A percentile compares a stretch with the other conserved stretches of the same genome.
These are phyloP conservation scores for Chelonus insularis DNA, from an alignment of 1,140 invertebrate genomes.

Conservation along the genomic window DNA sequence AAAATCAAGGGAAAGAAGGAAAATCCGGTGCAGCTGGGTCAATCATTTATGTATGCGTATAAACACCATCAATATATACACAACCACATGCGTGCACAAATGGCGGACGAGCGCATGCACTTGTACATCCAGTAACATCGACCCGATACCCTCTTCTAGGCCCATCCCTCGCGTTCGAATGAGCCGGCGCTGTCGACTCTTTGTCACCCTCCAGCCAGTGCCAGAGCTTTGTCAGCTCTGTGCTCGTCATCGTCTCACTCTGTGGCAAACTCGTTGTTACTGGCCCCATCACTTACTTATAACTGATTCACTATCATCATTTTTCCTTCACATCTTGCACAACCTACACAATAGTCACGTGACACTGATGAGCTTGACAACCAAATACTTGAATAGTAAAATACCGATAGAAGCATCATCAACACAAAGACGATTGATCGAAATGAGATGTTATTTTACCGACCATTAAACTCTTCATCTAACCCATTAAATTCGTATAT, in stretches of 20 bases:
- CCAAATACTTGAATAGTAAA: too few relatives aligned
- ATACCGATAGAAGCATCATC: too few relatives aligned
- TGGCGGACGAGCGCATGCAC: slow-evolving; percentile 14
- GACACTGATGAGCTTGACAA: too few relatives aligned
- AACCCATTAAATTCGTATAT: too few relatives aligned
- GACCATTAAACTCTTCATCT: too few relatives aligned
- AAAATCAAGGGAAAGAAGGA: too few relatives aligned
- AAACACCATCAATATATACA: not conserved
- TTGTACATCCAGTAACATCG: slow-evolving; percentile 20
- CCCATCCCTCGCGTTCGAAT: not conserved
- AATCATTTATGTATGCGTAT: too few relatives aligned
- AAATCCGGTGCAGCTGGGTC: too few relatives aligned
- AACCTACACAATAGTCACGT: too few relatives aligned
- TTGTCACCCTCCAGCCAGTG: slow-evolving; percentile 12
- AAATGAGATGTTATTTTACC: too few relatives aligned
- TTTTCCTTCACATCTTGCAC: too few relatives aligned
- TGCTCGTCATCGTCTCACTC: not conserved
- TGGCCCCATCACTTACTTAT: not conserved
- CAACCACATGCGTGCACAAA: not conserved
- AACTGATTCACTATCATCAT: not conserved
- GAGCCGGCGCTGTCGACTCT: slow-evolving; percentile 19
- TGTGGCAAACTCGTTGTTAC: not conserved
- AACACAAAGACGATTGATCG: too few relatives aligned
- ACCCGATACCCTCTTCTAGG: slow-evolving; percentile 11
- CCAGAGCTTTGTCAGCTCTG: slow-evolving; percentile 6